Base-by-base conservation (phyloP, 2,113 vertebrate genomes). In the Numenius arquata region DNA sequence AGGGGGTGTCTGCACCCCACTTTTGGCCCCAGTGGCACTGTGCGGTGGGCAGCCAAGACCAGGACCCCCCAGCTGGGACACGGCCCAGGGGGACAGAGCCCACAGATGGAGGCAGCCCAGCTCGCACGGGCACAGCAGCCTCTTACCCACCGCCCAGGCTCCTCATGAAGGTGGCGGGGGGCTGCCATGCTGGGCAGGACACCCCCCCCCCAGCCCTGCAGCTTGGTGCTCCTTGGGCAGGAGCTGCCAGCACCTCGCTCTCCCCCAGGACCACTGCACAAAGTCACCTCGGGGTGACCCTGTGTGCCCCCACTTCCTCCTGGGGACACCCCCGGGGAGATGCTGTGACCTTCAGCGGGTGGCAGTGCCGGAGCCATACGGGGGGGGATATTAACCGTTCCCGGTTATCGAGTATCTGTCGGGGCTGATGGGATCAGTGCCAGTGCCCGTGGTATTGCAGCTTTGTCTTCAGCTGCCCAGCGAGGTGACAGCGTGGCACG, bases 61-160 rank as follows among this genome's bases (percentile, higher is more conserved):
- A 1, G 48, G 32, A 50, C 11, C 20, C 22, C 36, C 9, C 56
- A 8, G 25, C 4, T 0, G 0, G 3, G 17, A 32, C 2, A 4
- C 41, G 14, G 36, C 18, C 1, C 0, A 11, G 7, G 27, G 47
- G 26, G 11, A 16, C 25, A 27, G 52, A 13, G 23, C 40, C 38
- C 38, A 3, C 30, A 11, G 81, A 5, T 1, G 3, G 29, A 11
- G 1, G 27, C 58, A 61, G 29, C 25, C 4, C 5, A 0, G 45
- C 15, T 32, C 1, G 0, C 12, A 20, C 0, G 2, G 55, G 12
- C 66, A 61, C 10, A 0, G 76, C 56, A 36, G n/a, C 32, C 48
- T 53, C n/a, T 50, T 8, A 4, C 34, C 34, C 81, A 3, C 27
- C 0, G 1, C 19, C 10, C 0, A 3, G 56, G 21, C 45, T 58